phyloP scores from a whole-genome alignment of 2,113 vertebrate species.

The Penelope pileata region DNA sequence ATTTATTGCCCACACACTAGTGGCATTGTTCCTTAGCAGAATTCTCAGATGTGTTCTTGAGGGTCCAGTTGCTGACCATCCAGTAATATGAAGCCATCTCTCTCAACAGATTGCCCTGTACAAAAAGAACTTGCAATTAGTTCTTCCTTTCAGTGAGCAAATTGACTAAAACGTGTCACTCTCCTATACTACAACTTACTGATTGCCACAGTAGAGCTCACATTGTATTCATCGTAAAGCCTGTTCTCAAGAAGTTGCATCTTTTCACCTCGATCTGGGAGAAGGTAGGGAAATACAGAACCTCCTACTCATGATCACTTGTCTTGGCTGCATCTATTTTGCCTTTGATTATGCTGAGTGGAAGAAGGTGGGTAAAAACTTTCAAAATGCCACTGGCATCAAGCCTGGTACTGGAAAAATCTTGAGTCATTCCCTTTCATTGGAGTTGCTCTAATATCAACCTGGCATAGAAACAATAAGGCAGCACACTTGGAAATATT shows the following conservation, averaged over 20 bases:
- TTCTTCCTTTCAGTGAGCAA: background rate
- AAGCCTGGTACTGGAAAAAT: background rate
- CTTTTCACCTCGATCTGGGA: background rate
- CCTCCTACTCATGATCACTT: background rate
- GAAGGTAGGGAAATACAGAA: background rate
- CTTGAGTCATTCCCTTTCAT: background rate
- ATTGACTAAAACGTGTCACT: background rate
- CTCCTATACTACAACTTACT: background rate
- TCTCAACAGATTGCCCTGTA: background rate
- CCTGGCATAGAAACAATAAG: background rate
- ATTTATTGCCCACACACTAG: background rate
- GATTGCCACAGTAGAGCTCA: background rate
- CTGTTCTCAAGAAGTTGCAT: background rate
- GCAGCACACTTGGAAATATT: background rate
- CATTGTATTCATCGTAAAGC: background rate
- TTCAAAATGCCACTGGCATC: background rate
- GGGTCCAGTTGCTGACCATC: background rate
- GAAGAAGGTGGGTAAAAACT: background rate
- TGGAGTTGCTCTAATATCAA: background rate
- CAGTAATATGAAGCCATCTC: background rate
- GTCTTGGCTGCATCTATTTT: background rate
- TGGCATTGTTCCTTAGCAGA: background rate
- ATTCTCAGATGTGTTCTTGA: background rate
- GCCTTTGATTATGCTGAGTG: background rate
- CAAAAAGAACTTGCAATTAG: background rate